phyloP scores from a whole-genome alignment of 2,113 vertebrate species.

The Poecilia latipinna region DNA sequence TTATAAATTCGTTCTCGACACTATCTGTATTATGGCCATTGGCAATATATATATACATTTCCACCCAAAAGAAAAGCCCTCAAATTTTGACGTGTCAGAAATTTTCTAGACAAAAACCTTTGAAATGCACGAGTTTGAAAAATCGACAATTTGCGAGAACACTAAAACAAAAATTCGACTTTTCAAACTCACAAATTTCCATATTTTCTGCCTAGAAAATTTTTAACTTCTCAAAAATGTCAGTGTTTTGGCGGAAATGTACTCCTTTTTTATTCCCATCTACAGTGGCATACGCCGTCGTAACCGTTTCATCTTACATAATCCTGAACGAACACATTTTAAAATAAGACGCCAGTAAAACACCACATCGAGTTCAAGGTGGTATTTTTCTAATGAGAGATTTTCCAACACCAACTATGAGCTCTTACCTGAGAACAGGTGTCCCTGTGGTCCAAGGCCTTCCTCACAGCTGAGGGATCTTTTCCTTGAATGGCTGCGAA shows the following conservation, averaged over 20 bases:
- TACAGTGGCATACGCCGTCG: too few relatives aligned
- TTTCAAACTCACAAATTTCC: too few relatives aligned
- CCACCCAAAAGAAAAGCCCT: too few relatives aligned
- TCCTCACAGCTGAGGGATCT: not conserved
- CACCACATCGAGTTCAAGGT: not conserved
- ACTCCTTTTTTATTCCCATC: not conserved
- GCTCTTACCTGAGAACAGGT: constrained; percentile 53
- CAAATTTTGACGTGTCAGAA: too few relatives aligned
- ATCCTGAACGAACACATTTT: not conserved
- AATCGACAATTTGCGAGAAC: too few relatives aligned
- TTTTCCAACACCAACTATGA: not conserved
- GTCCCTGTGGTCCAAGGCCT: not conserved
- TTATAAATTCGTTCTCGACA: not conserved
- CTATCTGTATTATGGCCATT: not conserved
- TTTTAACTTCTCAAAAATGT: too few relatives aligned
- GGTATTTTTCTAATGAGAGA: not conserved
- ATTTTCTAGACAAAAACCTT: too few relatives aligned
- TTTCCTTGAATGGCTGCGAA: constrained; percentile 28
- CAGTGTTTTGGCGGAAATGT: too few relatives aligned
- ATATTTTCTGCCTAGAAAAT: too few relatives aligned
- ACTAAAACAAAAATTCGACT: too few relatives aligned
- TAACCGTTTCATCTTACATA: not conserved
- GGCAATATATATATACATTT: too few relatives aligned
- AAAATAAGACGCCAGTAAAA: not conserved
- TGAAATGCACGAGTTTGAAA: too few relatives aligned